Conservation (phyloP, 2,797 vertebrate species). For the Macropodus opercularis region DNA sequence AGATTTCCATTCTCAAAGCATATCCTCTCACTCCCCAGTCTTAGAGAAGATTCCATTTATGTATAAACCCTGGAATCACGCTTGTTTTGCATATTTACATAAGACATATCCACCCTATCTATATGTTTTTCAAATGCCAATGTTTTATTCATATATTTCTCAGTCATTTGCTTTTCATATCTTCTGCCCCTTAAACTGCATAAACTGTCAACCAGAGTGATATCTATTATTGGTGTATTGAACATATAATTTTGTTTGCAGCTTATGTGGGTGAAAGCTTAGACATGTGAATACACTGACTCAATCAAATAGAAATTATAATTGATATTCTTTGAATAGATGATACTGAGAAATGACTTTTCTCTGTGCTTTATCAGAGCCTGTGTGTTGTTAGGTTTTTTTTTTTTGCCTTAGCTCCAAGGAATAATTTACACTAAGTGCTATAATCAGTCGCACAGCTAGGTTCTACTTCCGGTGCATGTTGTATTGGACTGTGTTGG, state of each 20-base stretch:
- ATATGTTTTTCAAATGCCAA: constrained; percentile 79
- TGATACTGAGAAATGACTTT: constrained; percentile 50
- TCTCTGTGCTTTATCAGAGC: constrained; percentile 7
- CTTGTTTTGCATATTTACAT: constrained; percentile 83
- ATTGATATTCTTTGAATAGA: constrained; percentile 57
- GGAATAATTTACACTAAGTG: constrained; percentile 18
- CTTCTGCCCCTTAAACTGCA: constrained; percentile 70
- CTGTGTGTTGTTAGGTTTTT: no score
- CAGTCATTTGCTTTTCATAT: constrained; percentile 76
- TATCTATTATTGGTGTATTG: constrained; percentile 69
- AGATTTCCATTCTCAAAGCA: constrained; percentile 80
- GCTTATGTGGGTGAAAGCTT: constrained; percentile 64
- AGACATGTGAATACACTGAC: constrained; percentile 46
- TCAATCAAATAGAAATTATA: constrained; percentile 62
- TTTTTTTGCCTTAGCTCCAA: constrained; percentile 19
- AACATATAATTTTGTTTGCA: constrained; percentile 72
- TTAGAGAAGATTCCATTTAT: constrained; percentile 77
- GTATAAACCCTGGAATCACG: constrained; percentile 76
- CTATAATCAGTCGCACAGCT: constrained; percentile 9
- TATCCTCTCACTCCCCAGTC: constrained; percentile 64
- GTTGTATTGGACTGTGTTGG: constrained; percentile 29
- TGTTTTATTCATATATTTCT: constrained; percentile 81
- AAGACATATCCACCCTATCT: constrained; percentile 74
- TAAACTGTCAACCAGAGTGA: constrained; percentile 77
- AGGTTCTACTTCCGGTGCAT: constrained; percentile 5